phyloP scores from a whole-genome alignment of 2,797 vertebrate genomes.

The Lepilemur septentrionalis region DNA sequence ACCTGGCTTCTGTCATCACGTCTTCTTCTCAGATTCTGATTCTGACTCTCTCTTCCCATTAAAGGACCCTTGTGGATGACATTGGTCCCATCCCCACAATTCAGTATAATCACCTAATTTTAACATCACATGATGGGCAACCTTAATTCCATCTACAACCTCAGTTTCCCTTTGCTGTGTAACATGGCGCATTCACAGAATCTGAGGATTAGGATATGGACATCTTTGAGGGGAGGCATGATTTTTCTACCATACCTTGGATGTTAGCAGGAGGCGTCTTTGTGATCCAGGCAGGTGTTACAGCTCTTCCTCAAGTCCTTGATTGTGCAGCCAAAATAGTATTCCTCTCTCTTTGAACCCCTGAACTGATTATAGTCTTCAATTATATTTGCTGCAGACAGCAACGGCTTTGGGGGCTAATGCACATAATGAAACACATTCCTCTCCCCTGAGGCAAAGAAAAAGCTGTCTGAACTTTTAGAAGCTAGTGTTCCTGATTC shows the following conservation, averaged over 20 bases:
- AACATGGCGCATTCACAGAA: not conserved
- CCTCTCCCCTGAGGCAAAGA: not conserved
- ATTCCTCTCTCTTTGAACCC: not conserved
- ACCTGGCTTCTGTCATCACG: not conserved
- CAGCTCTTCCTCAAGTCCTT: not conserved
- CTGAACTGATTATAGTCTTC: not conserved
- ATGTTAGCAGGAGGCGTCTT: not conserved
- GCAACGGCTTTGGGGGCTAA: not conserved
- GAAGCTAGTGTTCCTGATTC: not conserved
- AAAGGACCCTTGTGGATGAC: not conserved
- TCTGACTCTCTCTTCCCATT: not conserved
- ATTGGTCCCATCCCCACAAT: not conserved
- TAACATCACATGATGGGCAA: not conserved
- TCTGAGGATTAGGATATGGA: not conserved
- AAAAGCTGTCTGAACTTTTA: not conserved
- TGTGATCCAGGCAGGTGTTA: not conserved
- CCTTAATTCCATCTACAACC: not conserved
- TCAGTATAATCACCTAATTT: not conserved
- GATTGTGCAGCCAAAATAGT: not conserved
- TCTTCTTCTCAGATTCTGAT: not conserved
- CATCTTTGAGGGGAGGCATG: too few relatives aligned
- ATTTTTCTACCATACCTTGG: too few relatives aligned
- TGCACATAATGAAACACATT: not conserved
- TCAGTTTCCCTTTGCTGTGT: not conserved
- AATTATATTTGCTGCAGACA: not conserved